Evolutionary conservation across 2,113 vertebrate species (phyloP), one percentile per base, ranked within the genome.

Genomic region (Peromyscus maniculatus): DNA sequence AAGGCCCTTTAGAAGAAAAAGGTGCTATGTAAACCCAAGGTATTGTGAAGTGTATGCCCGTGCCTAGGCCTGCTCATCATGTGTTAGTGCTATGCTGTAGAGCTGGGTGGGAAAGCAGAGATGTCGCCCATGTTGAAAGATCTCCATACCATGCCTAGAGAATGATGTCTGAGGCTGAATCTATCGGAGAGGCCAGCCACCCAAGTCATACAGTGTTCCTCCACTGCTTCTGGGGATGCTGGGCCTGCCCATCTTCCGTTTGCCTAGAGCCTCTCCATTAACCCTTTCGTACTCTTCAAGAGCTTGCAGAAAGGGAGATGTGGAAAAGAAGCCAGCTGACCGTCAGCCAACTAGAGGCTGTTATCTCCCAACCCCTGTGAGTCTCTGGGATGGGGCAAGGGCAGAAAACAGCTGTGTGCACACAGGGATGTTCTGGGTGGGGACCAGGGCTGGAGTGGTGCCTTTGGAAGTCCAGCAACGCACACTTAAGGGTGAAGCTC

Each of bases 1-100:
- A 66, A 90, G 97, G 93, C 83, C 94, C 91, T 87, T 78, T 95
- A 52, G 95, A 89, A 93, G 91, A 90, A 87, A 97, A 98, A 93
- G 98, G 98, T 98, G 97, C 98, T 98, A 98, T 98, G 79, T 97
- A 94, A 97, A 97, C 94, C 97, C 93, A 90, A 91, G 93, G 91
- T 96, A 43, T 97, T 95, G 93, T 96, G 55, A 95, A 86, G 83
- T 84, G 83, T 91, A 8, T 8, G 0, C 43, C 93, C 83, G 0
- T 66, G 93, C 95, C 94, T 4, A 55, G 43, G 91, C 92, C 86
- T 72, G 66, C 82, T 79, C n/a, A 66, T 83, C n/a, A 66, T 2
- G 1, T 88, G 28, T 5, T 59, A n/a, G 36, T 3, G 55, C 90
- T 24, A 24, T 46, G 69, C 39, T 10, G 4, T 11, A 52, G 33